Conservation (phyloP, 2,888 invertebrate genomes). For the Meghimatium bilineatum region DNA sequence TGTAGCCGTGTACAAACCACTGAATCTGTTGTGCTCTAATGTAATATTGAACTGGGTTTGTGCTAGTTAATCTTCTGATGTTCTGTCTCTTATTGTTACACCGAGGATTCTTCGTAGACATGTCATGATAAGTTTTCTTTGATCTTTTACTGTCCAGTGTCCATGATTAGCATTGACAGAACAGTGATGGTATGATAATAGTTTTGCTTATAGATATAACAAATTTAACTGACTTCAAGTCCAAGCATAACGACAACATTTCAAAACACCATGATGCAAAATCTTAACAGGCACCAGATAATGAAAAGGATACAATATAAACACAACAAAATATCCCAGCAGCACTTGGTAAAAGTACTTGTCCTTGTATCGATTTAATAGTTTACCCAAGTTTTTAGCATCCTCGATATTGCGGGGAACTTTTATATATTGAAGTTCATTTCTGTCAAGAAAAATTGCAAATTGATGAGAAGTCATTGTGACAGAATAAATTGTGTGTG, state of each 20-base stretch:
- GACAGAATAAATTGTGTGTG: neutral
- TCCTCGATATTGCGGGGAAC: constrained; percentile 95
- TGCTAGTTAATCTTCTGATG: too few species aligned
- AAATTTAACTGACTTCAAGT: too few species aligned
- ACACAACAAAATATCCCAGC: constrained; percentile 90
- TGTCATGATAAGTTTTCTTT: too few species aligned
- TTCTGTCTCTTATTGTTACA: too few species aligned
- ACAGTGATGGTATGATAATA: too few species aligned
- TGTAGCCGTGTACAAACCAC: too few species aligned
- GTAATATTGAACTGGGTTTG: too few species aligned
- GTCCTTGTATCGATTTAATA: constrained; percentile 94
- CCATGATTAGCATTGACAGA: too few species aligned
- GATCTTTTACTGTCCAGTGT: too few species aligned
- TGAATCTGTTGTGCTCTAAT: too few species aligned
- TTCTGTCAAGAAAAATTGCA: constrained; percentile 81
- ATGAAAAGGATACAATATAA: constrained; percentile 89
- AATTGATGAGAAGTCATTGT: neutral
- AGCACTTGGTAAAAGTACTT: constrained; percentile 94
- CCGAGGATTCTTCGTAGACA: too few species aligned
- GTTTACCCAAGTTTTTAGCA: constrained; percentile 93
- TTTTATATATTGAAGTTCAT: constrained; percentile 90
- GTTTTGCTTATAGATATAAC: too few species aligned
- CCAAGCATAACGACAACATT: neutral
- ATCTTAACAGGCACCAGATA: neutral
- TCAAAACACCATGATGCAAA: neutral